Evolutionary conservation across 2,888 invertebrate genomes (phyloP).

Genomic region (Andrena marginata): DNA sequence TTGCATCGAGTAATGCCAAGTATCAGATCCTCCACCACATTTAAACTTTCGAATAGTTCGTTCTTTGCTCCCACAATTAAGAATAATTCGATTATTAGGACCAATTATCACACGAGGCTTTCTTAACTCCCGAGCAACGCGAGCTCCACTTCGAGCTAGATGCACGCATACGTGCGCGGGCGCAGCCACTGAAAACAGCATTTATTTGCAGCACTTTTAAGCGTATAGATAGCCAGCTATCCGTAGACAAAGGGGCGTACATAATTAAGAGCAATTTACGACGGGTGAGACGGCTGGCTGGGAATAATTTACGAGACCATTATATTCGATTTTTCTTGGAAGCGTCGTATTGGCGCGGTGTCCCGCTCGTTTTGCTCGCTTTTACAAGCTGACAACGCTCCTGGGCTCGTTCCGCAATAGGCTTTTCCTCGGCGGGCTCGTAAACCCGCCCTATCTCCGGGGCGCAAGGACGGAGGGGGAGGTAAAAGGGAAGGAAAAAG

Average conservation of each 20-base stretch:
- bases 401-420: constrained; percentile 28
- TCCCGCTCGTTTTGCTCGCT: constrained; percentile 44
- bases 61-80: not conserved
- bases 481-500: constrained; percentile 7
- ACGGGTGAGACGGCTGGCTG: constrained; percentile 58
- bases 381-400: constrained; percentile 69
- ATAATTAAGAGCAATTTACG: constrained; percentile 63
- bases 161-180: not conserved
- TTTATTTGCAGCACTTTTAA: not conserved
- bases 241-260: constrained; percentile 21
- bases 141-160: not conserved
- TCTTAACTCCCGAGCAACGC: not conserved
- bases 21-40: no score
- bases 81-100: not conserved
- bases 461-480: not conserved
- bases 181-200: constrained; percentile 6
- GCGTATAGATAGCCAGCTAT: not conserved
- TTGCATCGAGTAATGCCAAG: not conserved
- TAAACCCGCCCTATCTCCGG: constrained; percentile 42
- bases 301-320: constrained; percentile 77
- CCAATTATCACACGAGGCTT: not conserved
- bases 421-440: constrained; percentile 23
- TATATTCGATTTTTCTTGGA: constrained; percentile 74
- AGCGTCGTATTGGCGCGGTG: constrained; percentile 14
- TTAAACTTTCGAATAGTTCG: no score